These are phyloP conservation scores for Notechis scutatus DNA, from an alignment of 2,113 vertebrate species.

Conservation along the genomic window DNA sequence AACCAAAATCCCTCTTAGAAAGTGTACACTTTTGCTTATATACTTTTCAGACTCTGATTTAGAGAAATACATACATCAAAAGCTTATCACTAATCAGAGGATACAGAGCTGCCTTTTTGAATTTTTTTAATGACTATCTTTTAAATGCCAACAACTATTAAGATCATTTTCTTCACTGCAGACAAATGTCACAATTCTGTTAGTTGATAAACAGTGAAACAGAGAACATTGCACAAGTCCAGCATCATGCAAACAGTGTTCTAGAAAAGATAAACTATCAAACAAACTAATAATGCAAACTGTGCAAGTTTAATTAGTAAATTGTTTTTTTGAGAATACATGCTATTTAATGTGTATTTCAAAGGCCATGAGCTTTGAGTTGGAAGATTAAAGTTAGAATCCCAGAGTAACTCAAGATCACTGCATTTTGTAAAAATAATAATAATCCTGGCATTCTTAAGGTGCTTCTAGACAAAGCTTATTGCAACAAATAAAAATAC, in stretches of 20 bases:
- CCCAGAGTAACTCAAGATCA: neutral
- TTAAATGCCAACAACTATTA: neutral
- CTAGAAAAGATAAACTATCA: neutral
- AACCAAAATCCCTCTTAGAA: neutral
- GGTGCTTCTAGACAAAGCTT: neutral
- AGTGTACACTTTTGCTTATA: neutral
- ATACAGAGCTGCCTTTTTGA: neutral
- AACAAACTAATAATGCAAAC: neutral
- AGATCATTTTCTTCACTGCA: neutral
- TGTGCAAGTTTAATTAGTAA: neutral
- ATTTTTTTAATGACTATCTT: neutral
- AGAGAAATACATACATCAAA: neutral
- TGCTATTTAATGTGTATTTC: neutral
- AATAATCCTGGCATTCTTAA: neutral
- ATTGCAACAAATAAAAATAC: neutral
- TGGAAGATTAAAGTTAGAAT: neutral
- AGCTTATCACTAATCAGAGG: neutral
- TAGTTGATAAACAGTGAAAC: neutral
- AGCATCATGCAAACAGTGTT: neutral
- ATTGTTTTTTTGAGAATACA: neutral
- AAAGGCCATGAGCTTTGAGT: neutral
- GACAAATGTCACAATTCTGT: neutral
- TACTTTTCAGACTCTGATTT: neutral
- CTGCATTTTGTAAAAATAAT: neutral
- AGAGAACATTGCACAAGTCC: neutral